Evolutionary conservation across 2,888 invertebrate genomes (phyloP).

Genomic region (Noctua fimbriata): DNA sequence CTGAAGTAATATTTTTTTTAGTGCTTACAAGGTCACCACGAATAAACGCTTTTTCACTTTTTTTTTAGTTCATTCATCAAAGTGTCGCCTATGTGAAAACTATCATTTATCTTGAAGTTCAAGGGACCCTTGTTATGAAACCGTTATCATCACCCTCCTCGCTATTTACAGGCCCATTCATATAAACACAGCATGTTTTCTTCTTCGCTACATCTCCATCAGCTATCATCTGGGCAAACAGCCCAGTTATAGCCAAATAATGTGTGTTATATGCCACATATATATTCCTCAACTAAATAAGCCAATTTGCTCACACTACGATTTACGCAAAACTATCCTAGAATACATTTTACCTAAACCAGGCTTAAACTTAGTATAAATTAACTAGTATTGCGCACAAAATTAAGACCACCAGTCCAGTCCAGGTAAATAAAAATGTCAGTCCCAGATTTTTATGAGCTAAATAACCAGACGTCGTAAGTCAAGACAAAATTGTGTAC

Average conservation of each 20-base stretch:
- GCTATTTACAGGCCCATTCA: neutral
- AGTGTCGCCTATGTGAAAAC: no score
- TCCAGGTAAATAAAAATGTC: conserved; percentile 41
- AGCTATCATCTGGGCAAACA: neutral
- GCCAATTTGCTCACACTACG: neutral
- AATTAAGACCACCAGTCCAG: conserved; percentile 17
- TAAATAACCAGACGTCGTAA: conserved; percentile 46
- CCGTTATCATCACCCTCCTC: neutral
- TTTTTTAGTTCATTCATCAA: no score
- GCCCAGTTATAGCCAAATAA: neutral
- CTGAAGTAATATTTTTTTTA: no score
- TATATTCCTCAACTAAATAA: neutral
- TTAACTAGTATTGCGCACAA: conserved; percentile 4
- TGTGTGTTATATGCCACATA: neutral
- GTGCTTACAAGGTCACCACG: no score
- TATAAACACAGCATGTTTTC: neutral
- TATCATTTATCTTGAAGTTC: no score
- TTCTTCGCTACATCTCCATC: neutral
- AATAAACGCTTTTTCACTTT: no score
- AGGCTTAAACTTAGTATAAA: neutral
- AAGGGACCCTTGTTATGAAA: neutral
- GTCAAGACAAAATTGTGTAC: conserved; percentile 67
- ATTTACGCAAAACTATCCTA: neutral
- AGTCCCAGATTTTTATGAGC: conserved; percentile 40
- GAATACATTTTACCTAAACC: conserved; percentile 8